Conservation (phyloP, 1,140 invertebrate species). For the Glossosoma conforme region DNA sequence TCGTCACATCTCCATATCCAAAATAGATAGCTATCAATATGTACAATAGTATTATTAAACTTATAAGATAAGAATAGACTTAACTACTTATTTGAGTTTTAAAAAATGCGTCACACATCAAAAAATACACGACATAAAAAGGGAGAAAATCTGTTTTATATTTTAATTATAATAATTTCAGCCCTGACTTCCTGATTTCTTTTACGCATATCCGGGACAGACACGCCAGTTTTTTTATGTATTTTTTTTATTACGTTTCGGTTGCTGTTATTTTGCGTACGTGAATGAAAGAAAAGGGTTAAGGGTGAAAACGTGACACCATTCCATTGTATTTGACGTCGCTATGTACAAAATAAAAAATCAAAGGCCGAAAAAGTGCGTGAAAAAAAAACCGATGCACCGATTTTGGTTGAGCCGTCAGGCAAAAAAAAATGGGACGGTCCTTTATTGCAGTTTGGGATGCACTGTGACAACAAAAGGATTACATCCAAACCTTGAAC, state of each 20-base stretch:
- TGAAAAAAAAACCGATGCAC: constrained; percentile 19
- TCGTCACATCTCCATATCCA: too few relatives aligned
- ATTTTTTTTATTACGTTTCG: constrained; percentile 14
- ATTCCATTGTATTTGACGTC: constrained; percentile 17
- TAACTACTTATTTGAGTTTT: too few relatives aligned
- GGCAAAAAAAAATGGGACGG: constrained; percentile 8
- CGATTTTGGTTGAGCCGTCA: constrained; percentile 8
- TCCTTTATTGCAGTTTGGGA: constrained; percentile 1
- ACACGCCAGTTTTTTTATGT: not conserved
- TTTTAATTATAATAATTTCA: too few relatives aligned
- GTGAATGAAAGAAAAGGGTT: constrained; percentile 25
- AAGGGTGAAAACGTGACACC: constrained; percentile 29
- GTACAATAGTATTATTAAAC: too few relatives aligned
- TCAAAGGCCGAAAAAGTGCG: constrained; percentile 15
- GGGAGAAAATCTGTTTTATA: too few relatives aligned
- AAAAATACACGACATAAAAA: too few relatives aligned
- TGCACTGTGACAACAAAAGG: constrained; percentile 9
- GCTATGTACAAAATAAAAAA: constrained; percentile 29
- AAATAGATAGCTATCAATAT: too few relatives aligned
- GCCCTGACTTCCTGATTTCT: too few relatives aligned
- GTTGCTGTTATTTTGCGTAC: constrained; percentile 26
- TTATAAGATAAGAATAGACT: too few relatives aligned
- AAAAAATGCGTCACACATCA: too few relatives aligned
- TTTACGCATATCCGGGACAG: not conserved
- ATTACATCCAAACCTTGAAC: too few relatives aligned